Evolutionary conservation across 2,888 invertebrate species (phyloP).

Genomic region (Anagyrus pseudococci): DNA sequence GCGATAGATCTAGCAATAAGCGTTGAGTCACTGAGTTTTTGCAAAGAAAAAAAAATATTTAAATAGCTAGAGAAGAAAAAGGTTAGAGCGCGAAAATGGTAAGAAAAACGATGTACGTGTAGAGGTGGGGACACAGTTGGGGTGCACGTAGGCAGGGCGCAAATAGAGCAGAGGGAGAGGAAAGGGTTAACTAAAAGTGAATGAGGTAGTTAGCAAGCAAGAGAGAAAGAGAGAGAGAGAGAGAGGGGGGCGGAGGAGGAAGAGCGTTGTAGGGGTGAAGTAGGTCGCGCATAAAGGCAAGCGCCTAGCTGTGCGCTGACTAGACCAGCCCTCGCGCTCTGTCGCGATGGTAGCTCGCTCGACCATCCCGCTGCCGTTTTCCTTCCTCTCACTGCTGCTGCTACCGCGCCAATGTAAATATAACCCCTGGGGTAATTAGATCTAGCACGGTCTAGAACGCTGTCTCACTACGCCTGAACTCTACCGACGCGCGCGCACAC

Average conservation of each 20-base stretch:
- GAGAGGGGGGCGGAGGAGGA: conserved; percentile 17
- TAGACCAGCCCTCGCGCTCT: neutral
- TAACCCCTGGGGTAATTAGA: conserved; percentile 34
- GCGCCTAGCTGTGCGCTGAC: no score
- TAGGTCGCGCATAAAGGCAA: conserved; percentile 47
- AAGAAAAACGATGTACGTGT: neutral
- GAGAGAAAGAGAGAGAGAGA: neutral
- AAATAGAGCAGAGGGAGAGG: no score
- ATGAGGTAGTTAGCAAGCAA: no score
- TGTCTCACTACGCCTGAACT: no score
- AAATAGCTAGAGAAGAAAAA: no score
- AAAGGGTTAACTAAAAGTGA: no score
- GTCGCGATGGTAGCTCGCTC: neutral
- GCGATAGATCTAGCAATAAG: no score
- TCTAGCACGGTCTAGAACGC: conserved; percentile 37
- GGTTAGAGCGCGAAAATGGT: neutral
- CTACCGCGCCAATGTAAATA: conserved; percentile 28
- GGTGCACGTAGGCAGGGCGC: no score
- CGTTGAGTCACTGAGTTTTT: no score
- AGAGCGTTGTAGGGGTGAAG: no score
- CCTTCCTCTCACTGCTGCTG: neutral
- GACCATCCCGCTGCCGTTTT: neutral
- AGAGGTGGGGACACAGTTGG: neutral
- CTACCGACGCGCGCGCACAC: neutral
- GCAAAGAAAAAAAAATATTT: no score